These are phyloP conservation scores for Oreotragus oreotragus DNA, from an alignment of 2,113 vertebrate species.

Conservation along the genomic window DNA sequence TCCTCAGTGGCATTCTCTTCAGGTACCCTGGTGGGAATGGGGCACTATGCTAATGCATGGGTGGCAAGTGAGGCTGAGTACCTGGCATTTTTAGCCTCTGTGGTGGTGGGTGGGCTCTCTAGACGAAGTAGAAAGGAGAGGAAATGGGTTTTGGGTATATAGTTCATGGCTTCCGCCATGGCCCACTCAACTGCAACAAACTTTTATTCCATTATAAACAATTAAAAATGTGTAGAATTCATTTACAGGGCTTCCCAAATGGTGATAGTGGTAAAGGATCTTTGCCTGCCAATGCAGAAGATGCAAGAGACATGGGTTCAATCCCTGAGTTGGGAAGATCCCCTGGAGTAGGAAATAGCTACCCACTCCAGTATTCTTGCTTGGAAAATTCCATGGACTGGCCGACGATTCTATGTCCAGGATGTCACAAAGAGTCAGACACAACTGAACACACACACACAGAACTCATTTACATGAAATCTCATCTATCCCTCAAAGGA, in stretches of 20 bases:
- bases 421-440: neutral
- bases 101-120: neutral
- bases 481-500: neutral
- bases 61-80: neutral
- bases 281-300: neutral
- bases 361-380: neutral
- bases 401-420: neutral
- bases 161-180: neutral
- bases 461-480: neutral
- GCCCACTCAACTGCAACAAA: neutral
- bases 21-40: neutral
- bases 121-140: neutral
- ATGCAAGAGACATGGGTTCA: neutral
- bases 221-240: neutral
- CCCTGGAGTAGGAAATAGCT: neutral
- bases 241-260: neutral
- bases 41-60: neutral
- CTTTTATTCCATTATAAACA: neutral
- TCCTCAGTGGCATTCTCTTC: neutral
- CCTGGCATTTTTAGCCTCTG: neutral
- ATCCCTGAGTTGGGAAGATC: neutral
- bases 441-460: neutral
- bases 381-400: neutral
- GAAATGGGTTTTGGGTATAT: neutral
- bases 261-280: neutral